These are phyloP conservation scores for Eremobia ochroleuca DNA, from an alignment of 2,888 invertebrate genomes.

Conservation along the genomic window DNA sequence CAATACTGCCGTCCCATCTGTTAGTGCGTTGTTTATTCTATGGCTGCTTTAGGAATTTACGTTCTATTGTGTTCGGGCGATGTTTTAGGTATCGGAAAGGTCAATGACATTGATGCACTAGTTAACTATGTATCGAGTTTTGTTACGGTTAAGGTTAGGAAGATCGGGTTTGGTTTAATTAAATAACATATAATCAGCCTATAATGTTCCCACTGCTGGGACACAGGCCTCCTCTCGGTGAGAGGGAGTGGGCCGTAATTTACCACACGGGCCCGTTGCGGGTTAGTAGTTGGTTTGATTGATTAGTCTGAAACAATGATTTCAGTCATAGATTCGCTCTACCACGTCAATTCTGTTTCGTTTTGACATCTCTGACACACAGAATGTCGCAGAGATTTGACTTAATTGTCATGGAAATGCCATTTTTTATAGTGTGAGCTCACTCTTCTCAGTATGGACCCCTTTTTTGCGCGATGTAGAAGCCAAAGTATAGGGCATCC, in stretches of 20 bases:
- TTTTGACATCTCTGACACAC: background rate
- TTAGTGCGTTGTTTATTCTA: slow-evolving; percentile 73
- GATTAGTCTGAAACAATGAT: background rate
- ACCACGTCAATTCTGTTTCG: background rate
- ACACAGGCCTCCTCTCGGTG: no score
- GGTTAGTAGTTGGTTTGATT: background rate
- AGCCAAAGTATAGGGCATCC: background rate
- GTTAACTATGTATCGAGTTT: slow-evolving; percentile 48
- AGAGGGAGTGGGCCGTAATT: no score
- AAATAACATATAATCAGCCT: background rate
- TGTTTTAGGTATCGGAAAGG: slow-evolving; percentile 72
- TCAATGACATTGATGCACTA: slow-evolving; percentile 70
- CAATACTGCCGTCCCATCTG: slow-evolving; percentile 72
- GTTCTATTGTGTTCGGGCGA: slow-evolving; percentile 77
- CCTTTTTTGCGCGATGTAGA: background rate
- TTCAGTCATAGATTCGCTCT: background rate
- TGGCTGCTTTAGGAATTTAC: slow-evolving; percentile 78
- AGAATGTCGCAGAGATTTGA: background rate
- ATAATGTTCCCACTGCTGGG: background rate
- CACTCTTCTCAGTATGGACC: background rate
- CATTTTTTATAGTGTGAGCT: background rate
- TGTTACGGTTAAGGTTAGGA: slow-evolving; percentile 7
- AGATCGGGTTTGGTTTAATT: slow-evolving; percentile 5
- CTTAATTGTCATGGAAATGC: background rate
- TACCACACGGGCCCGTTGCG: no score